Base-by-base conservation (phyloP, 2,888 invertebrate species). In the Plagodis pulveraria region DNA sequence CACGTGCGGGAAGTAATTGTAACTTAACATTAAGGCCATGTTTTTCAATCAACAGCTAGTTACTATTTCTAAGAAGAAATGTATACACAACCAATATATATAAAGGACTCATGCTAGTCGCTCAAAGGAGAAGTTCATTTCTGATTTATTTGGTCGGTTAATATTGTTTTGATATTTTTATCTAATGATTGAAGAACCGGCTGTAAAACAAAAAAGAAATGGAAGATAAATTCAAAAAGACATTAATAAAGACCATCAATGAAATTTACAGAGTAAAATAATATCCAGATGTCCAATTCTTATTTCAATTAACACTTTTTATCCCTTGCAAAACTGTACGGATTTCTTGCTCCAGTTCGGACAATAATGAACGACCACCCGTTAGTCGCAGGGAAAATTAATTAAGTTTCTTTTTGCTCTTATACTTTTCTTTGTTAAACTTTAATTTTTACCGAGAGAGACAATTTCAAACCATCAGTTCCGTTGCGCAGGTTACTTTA, bases 351-450 rank as follows among this genome's bases (percentile, higher is more conserved):
- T 32, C 33, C 38, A 49, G n/a, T 43, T 44, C 50, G 43, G 56
- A 62, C 56, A 57, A 60, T 62, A 66, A 66, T 56, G 56, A 56
- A 67, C 60, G 58, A 52, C 58, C 57, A 62, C 54, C 59, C 61
- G 61, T 66, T 60, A 62, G 62, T 66, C 48, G 62, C 63, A 60
- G 58, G 61, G 59, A 56, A 62, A 64, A 64, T 64, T 66, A 63
- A 66, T 66, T 66, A 66, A 62, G 58, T 61, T 66, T 66, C 58
- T 66, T 62, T 63, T 60, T 62, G 33, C 46, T 43, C 55, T 61
- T 60, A 48, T 58, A 49, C 54, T 50, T 59, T 54, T 57, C 63
- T 56, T 62, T 62, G 42, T 56, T 52, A 50, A 60, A 56, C 47
- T 58, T 65, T 61, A 60, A 57, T 62, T 65, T 61, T 63, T 58